Conservation (phyloP, 1,140 invertebrate genomes). For the Linepithema humile region DNA sequence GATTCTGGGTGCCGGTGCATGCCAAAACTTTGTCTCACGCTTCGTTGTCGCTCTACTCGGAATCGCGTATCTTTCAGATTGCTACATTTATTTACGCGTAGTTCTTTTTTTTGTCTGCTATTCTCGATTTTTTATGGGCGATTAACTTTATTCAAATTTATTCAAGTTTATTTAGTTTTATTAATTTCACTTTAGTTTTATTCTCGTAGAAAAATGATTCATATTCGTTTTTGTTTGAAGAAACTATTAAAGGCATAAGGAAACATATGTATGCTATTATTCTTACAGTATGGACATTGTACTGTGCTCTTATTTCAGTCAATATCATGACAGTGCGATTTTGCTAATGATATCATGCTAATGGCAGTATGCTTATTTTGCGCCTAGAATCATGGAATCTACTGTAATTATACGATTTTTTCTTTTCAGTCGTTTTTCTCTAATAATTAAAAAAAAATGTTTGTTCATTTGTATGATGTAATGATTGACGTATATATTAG, state of each 20-base stretch:
- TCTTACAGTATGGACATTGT: background rate
- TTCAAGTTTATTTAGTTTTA: no score
- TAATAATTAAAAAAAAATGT: background rate
- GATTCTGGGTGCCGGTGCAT: background rate
- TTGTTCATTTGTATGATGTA: background rate
- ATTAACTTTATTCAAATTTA: no score
- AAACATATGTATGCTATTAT: background rate
- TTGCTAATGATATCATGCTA: background rate
- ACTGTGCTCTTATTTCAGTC: background rate
- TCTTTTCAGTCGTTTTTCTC: constrained; percentile 2
- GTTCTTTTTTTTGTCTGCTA: background rate
- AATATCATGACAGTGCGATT: background rate
- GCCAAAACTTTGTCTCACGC: background rate
- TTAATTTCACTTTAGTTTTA: background rate
- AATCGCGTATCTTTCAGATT: background rate
- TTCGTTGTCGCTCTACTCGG: no score
- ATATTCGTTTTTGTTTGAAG: background rate
- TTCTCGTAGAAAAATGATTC: background rate
- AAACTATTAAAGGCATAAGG: background rate
- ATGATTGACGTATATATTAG: background rate
- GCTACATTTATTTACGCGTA: background rate
- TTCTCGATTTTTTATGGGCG: background rate
- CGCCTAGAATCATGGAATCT: constrained; percentile 29
- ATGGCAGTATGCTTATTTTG: background rate
- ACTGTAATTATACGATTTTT: background rate